These are phyloP conservation scores for Melangyna quadrimaculata DNA, from an alignment of 2,888 invertebrate species.

Conservation along the genomic window DNA sequence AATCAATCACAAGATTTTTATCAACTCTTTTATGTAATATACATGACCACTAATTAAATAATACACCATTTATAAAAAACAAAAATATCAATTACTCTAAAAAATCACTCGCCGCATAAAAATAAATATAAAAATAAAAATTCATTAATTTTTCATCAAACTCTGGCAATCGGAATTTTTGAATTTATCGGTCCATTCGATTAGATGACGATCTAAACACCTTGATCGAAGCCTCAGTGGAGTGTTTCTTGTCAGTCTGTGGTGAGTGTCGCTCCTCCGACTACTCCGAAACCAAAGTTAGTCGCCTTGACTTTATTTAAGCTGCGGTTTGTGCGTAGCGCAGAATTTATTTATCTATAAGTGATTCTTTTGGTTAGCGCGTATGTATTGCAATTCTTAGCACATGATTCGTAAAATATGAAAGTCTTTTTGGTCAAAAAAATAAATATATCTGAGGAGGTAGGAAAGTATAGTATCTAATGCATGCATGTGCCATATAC, in stretches of 20 bases:
- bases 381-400: slow-evolving; percentile 49
- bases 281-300: slow-evolving; percentile 35
- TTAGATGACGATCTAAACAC: slow-evolving; percentile 22
- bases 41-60: slow-evolving; percentile 50
- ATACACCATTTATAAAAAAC: slow-evolving; percentile 25
- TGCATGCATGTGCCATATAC: background rate
- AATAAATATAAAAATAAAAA: slow-evolving; percentile 15
- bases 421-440: slow-evolving; percentile 50
- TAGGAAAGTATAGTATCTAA: background rate
- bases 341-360: slow-evolving; percentile 37
- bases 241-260: slow-evolving; percentile 5
- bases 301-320: slow-evolving; percentile 61
- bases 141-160: slow-evolving; percentile 26
- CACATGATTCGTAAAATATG: slow-evolving; percentile 59
- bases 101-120: slow-evolving; percentile 3
- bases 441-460: background rate
- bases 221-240: slow-evolving; percentile 21
- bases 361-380: slow-evolving; percentile 21
- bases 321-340: slow-evolving; percentile 5
- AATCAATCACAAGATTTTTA: slow-evolving; percentile 39
- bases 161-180: slow-evolving; percentile 26
- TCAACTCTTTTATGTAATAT: slow-evolving; percentile 24
- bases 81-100: slow-evolving; percentile 24
- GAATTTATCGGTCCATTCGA: slow-evolving; percentile 46
- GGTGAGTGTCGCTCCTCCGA: too few relatives aligned